Base-by-base conservation (phyloP, 2,888 invertebrate genomes). In the Ennomos quercinarius region DNA sequence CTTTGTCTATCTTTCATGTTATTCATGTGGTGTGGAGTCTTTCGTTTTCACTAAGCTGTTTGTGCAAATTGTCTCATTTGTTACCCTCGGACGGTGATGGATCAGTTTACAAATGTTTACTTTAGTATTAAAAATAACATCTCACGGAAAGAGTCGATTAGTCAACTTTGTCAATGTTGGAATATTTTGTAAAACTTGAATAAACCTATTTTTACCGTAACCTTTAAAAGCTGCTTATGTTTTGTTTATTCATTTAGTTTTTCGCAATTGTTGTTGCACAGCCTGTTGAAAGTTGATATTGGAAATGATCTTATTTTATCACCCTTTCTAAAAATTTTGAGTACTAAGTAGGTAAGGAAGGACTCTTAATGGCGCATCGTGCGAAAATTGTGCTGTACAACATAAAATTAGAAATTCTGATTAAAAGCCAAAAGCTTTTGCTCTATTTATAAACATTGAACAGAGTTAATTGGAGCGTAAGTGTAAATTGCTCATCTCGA, bases 401-500 rank as follows among this genome's bases (percentile, higher is more conserved):
- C 27, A 6, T 27, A 49, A 49, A 10, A 46, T 56, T 39, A 38
- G 12, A 51, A 41, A 41, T 44, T 49, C n/a, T 49, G 35, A 27
- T 35, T 49, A 39, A 51, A 51, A 12, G 13, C 36, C 13, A 37
- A 53, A 46, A 50, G 49, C 48, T 40, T 39, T 44, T 41, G 36
- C 12, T 56, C 46, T 57, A 61, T 61, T 57, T 45, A 53, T 53
- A 57, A 55, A 47, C 48, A 49, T 13, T 51, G 54, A 51, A 34
- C 4, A 40, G 45, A 35, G 55, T 37, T 59, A 55, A 49, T 13
- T 47, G 55, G 50, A 64, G 67, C 57, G 54, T 71, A 61, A 68
- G 54, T 57, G 54, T 64, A 71, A 74, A 75, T 72, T 64, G 55
- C 45, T 70, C 61, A 72, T 72, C 63, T 70, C 57, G 61, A 58